Percentiles rank a stretch among this genome's conserved stretches.
phyloP scores from a whole-genome alignment of 2,797 vertebrate genomes.

The Platyrinchus mystaceus region DNA sequence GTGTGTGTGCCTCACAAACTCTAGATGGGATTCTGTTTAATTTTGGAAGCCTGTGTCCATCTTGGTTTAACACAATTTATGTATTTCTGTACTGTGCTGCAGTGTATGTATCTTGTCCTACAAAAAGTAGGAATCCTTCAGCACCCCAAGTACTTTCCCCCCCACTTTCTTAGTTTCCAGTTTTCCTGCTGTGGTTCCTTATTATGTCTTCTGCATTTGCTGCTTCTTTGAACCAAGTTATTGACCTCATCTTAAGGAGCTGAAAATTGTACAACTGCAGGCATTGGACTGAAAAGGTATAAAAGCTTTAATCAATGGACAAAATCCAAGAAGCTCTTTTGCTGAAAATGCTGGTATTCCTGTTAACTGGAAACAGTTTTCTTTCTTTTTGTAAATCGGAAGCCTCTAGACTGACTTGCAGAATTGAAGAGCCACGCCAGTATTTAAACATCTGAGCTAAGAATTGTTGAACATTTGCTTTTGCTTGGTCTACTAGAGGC shows the following conservation, averaged over 20 bases:
- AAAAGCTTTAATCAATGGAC: not conserved
- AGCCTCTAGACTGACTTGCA: not conserved
- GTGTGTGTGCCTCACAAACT: not conserved
- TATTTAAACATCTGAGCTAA: not conserved
- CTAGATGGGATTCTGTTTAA: not conserved
- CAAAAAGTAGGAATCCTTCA: not conserved
- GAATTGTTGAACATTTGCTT: not conserved
- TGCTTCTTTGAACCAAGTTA: not conserved
- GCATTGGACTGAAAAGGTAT: not conserved
- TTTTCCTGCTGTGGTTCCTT: not conserved
- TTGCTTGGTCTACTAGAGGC: not conserved
- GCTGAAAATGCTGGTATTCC: not conserved
- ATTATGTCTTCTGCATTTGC: not conserved
- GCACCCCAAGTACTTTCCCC: not conserved
- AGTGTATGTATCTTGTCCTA: not conserved
- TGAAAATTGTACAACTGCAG: not conserved
- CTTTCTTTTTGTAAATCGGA: not conserved
- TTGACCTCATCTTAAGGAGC: not conserved
- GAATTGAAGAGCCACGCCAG: not conserved
- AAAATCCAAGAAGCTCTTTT: not conserved
- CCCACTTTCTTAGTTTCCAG: accelerated
- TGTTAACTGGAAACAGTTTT: not conserved
- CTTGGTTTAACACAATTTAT: not conserved
- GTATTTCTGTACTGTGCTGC: not conserved
- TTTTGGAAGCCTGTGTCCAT: not conserved